Percentiles rank a stretch among this genome's conserved stretches.
Conservation (phyloP, 2,113 vertebrate genomes). For the Alethe castanea region DNA sequence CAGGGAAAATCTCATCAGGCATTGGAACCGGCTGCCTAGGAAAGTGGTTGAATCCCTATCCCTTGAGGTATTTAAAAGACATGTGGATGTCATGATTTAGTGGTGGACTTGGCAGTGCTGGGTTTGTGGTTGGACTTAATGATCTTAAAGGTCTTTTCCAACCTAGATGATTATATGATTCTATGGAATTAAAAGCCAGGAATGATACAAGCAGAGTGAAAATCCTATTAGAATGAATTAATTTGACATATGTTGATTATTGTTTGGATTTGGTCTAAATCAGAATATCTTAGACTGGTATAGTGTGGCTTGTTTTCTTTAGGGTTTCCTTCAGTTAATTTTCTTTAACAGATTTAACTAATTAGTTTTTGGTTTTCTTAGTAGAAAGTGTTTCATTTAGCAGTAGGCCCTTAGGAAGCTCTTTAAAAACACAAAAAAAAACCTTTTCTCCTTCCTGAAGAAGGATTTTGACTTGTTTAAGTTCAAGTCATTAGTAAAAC, state of each 20-base stretch:
- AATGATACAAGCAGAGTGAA: neutral
- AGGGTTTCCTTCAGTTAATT: neutral
- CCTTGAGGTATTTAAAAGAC: neutral
- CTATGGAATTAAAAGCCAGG: neutral
- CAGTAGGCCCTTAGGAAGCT: neutral
- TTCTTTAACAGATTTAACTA: neutral
- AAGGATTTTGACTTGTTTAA: constrained; percentile 31
- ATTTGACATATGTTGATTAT: neutral
- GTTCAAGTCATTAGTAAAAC: constrained; percentile 54
- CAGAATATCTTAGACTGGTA: neutral
- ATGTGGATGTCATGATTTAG: neutral
- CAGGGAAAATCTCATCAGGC: neutral
- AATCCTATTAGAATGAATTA: neutral
- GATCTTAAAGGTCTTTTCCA: neutral
- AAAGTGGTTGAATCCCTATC: neutral
- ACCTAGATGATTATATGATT: neutral
- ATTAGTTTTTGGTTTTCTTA: neutral
- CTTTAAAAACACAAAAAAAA: neutral
- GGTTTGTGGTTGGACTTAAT: neutral
- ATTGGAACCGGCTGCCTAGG: neutral
- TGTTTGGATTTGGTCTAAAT: neutral
- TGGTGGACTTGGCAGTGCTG: neutral
- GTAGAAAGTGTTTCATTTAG: neutral
- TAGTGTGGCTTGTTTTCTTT: neutral
- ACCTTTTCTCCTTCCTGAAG: neutral